These are phyloP conservation scores for Perccottus glenii DNA, from an alignment of 2,113 vertebrate species.

Conservation along the genomic window DNA sequence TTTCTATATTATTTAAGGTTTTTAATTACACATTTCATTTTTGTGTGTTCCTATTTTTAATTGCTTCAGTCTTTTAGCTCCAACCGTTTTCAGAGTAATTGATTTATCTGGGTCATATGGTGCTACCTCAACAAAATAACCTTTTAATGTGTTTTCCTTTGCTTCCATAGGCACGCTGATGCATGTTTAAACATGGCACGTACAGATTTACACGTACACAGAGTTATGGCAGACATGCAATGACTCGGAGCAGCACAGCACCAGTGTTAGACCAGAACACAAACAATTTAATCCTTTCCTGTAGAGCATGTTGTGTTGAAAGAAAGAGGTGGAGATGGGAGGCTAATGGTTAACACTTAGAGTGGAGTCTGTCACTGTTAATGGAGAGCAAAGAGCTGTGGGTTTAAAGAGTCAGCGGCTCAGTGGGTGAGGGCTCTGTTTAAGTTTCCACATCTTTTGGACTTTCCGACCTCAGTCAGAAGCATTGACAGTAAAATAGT, in stretches of 20 bases:
- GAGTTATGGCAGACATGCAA: slow-evolving; percentile 54
- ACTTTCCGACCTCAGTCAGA: slow-evolving; percentile 4
- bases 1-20: too few species aligned
- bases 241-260: slow-evolving; percentile 35
- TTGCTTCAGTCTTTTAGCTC: background rate
- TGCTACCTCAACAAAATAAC: background rate
- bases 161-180: slow-evolving; percentile 8
- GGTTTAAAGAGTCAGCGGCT: slow-evolving; percentile 13
- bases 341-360: slow-evolving; percentile 50
- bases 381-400: slow-evolving; percentile 25
- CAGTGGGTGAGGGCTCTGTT: background rate
- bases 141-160: slow-evolving; percentile 12
- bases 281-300: slow-evolving; percentile 25
- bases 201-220: slow-evolving; percentile 36
- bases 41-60: background rate
- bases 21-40: too few species aligned
- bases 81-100: background rate
- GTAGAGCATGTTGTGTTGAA: slow-evolving; percentile 4
- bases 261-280: slow-evolving; percentile 36
- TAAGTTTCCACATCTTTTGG: slow-evolving; percentile 14
- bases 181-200: slow-evolving; percentile 48
- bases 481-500: background rate
- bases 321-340: slow-evolving; percentile 9
- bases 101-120: slow-evolving; percentile 4
- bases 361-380: background rate